Conservation (phyloP, 2,113 vertebrate species). For the Dasyornis broadbenti region DNA sequence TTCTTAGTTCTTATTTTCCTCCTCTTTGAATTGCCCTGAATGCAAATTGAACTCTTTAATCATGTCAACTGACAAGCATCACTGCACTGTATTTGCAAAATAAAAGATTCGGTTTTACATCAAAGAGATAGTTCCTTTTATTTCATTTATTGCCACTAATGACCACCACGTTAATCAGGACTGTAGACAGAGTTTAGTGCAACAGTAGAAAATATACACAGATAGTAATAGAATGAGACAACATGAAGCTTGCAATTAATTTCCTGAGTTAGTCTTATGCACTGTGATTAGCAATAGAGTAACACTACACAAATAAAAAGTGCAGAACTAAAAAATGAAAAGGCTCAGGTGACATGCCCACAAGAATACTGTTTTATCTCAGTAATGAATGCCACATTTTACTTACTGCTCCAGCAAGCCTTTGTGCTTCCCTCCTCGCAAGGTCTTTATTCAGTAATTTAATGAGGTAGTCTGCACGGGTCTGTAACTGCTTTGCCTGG, state of each 20-base stretch:
- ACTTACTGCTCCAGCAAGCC: slow-evolving; percentile 87
- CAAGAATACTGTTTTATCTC: neutral
- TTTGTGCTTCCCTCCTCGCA: slow-evolving; percentile 90
- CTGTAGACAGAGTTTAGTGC: neutral
- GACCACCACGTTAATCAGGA: neutral
- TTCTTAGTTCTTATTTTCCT: slow-evolving; percentile 89
- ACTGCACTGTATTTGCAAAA: neutral
- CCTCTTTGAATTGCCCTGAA: slow-evolving; percentile 88
- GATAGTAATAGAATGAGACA: neutral
- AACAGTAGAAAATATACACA: neutral
- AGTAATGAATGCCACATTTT: neutral
- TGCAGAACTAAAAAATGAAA: neutral
- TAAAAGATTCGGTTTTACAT: neutral
- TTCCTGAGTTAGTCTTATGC: neutral
- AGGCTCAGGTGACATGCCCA: neutral
- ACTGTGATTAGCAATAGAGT: neutral
- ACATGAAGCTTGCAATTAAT: neutral
- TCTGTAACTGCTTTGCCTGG: slow-evolving; percentile 97
- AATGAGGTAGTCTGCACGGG: slow-evolving; percentile 99
- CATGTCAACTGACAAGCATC: neutral
- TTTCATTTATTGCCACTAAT: neutral
- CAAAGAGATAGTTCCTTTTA: neutral
- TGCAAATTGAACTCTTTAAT: neutral
- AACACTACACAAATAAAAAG: neutral
- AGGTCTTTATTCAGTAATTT: slow-evolving; percentile 96